Conservation (phyloP, 2,113 vertebrate genomes). For the Psittacula cyanocephala region DNA sequence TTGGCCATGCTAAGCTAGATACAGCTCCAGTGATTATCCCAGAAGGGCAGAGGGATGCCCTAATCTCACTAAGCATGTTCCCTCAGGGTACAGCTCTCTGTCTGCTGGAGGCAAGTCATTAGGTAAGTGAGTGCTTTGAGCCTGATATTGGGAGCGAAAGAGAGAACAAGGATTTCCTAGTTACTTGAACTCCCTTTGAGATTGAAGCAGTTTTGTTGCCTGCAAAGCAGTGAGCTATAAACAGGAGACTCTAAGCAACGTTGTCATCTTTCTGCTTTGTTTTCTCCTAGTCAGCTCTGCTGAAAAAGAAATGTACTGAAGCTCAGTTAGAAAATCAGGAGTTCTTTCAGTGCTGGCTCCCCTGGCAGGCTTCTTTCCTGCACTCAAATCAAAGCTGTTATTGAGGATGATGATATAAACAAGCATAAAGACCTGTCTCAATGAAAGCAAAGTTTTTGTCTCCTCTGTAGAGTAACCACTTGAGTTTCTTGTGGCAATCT, state of each 20-base stretch:
- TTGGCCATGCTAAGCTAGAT: not conserved
- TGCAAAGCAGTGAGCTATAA: not conserved
- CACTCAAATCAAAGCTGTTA: not conserved
- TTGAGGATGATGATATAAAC: not conserved
- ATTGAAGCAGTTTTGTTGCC: not conserved
- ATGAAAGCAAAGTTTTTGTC: not conserved
- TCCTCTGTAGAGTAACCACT: not conserved
- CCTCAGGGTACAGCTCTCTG: accelerated
- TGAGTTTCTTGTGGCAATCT: not conserved
- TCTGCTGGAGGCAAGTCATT: not conserved
- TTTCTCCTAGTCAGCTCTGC: not conserved
- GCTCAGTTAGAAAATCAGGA: slow-evolving; percentile 3
- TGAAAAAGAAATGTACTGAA: not conserved
- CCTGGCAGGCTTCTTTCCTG: not conserved
- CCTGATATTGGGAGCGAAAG: not conserved
- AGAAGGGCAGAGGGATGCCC: not conserved
- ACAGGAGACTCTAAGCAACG: not conserved
- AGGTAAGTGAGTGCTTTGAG: not conserved
- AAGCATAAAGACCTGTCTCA: slow-evolving; percentile 11
- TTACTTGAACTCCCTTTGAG: slow-evolving; percentile 3
- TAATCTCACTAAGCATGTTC: not conserved
- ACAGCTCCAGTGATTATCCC: not conserved
- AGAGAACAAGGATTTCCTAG: not conserved
- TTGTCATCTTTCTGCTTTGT: not conserved
- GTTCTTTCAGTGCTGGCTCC: not conserved